Conservation (phyloP, 2,113 vertebrate genomes). For the Atractosteus spatula region DNA sequence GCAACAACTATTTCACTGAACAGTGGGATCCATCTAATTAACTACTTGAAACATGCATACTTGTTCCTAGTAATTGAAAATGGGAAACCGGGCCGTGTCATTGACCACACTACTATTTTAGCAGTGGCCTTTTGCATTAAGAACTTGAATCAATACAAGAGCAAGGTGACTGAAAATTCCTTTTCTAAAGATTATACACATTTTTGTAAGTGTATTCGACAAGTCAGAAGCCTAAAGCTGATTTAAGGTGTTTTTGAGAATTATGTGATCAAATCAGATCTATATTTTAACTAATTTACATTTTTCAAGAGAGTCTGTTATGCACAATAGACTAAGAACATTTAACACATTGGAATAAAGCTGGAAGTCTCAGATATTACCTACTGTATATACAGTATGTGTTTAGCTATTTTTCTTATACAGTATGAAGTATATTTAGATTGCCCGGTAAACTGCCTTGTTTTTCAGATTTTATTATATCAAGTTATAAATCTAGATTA, state of each 20-base stretch:
- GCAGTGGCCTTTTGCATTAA: slow-evolving; percentile 12
- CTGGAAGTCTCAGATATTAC: too few relatives aligned
- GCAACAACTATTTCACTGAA: slow-evolving; percentile 88
- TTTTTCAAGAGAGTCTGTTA: too few relatives aligned
- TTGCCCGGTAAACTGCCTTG: not conserved
- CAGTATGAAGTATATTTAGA: too few relatives aligned
- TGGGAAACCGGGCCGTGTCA: slow-evolving; percentile 44
- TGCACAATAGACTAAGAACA: too few relatives aligned
- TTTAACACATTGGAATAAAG: too few relatives aligned
- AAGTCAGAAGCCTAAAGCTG: slow-evolving; percentile 20
- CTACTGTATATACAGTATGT: too few relatives aligned
- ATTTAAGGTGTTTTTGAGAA: not conserved
- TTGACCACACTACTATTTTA: slow-evolving; percentile 17
- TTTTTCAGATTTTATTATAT: too few relatives aligned
- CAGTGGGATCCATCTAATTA: slow-evolving; percentile 86
- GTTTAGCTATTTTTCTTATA: too few relatives aligned
- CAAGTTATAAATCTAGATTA: too few relatives aligned
- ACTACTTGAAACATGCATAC: slow-evolving; percentile 85
- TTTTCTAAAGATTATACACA: not conserved
- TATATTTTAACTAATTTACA: not conserved
- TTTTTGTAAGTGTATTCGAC: slow-evolving; percentile 27
- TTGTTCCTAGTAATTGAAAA: slow-evolving; percentile 83
- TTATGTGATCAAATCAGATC: not conserved
- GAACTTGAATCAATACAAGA: slow-evolving; percentile 21
- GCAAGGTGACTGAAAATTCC: slow-evolving; percentile 23